Base-by-base conservation (phyloP, 2,888 invertebrate genomes). In the Epiblema foenella region DNA sequence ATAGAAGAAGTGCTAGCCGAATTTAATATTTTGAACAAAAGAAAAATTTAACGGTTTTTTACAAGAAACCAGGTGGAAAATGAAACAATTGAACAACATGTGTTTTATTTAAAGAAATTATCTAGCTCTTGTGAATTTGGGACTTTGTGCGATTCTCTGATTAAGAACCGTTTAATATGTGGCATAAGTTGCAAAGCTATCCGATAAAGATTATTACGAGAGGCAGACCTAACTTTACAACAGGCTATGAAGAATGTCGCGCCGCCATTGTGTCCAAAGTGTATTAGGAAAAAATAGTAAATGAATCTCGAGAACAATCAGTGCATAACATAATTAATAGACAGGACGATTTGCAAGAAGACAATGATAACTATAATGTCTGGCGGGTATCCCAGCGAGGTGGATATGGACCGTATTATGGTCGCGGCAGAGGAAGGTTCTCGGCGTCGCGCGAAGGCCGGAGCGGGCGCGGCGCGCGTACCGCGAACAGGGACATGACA, bases 51-150 rank as follows among this genome's bases (percentile, higher is more conserved):
- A 64, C 64, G 37, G 54, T 64, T 64, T 52, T 64, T 64, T 37
- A 20, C 59, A 37, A 3, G 59, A 15, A 37, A 59, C 17, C 62
- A 62, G 37, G 39, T 3, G 15, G 52, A 52, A 3, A 20, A 24
- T 18, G 64, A 64, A 64, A 52, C 64, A 10, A 64, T 66, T n/a
- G 66, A 66, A 54, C 66, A 66, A 17, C 57, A 57, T 24, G 57
- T 49, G 12, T 57, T 17, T 17, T 57, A 66, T 33, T 11, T 39
- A n/a, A n/a, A n/a, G n/a, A n/a, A n/a, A n/a, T n/a, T n/a, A n/a
- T n/a, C n/a, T n/a, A n/a, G n/a, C n/a, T n/a, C 66, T 4, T 66
- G 66, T 56, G 66, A 66, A 49, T 66, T 66, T 33, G 46, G 57
- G 57, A 10, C 17, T 46, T 58, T 66, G 18, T 49, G 29, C 17